Conservation (phyloP, 2,113 vertebrate genomes). For the Microtus montanus region DNA sequence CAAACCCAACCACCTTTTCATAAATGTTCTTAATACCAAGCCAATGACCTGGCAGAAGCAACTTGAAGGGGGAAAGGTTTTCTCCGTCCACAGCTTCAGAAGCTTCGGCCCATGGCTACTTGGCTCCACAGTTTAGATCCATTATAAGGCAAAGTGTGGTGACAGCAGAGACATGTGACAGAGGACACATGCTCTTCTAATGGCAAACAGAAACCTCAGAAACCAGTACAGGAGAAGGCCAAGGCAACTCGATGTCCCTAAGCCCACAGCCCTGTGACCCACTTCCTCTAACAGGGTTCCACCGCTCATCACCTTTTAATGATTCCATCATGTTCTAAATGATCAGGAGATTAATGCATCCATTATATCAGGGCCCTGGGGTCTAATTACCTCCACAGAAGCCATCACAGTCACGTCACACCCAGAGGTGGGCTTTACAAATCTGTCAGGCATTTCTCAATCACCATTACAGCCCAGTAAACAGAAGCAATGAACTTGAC, state of each 20-base stretch:
- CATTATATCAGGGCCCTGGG: not conserved
- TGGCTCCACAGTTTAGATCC: not conserved
- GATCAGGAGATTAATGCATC: not conserved
- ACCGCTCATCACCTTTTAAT: not conserved
- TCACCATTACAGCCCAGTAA: not conserved
- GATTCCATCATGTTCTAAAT: not conserved
- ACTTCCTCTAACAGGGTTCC: not conserved
- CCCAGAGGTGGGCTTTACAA: not conserved
- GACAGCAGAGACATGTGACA: not conserved
- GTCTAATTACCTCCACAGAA: not conserved
- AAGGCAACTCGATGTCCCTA: not conserved
- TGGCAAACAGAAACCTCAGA: not conserved
- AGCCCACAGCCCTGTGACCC: not conserved
- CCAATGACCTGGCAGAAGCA: not conserved
- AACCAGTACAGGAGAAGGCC: not conserved
- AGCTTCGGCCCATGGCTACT: not conserved
- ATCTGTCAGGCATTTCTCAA: not conserved
- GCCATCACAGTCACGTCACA: not conserved
- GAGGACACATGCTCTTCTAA: not conserved
- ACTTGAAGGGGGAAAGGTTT: not conserved
- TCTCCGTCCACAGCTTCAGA: not conserved
- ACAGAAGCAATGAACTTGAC: not conserved
- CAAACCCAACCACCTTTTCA: not conserved
- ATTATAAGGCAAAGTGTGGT: not conserved
- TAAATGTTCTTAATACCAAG: not conserved